Base-by-base conservation (phyloP, 2,797 vertebrate genomes). In the Typhlichthys subterraneus region DNA sequence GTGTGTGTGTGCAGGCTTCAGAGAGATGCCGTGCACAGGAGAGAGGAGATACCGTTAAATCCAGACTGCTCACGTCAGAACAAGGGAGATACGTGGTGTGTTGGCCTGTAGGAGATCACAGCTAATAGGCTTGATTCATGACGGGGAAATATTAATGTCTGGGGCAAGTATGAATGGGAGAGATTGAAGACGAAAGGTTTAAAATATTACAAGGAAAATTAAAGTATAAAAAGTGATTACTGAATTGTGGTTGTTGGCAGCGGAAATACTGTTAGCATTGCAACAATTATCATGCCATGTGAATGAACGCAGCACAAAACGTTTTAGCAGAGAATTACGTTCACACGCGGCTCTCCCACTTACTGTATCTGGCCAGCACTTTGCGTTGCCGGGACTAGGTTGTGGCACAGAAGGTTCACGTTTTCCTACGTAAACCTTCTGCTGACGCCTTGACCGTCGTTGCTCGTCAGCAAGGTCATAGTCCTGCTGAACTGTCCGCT, bases 21-120 rank as follows among this genome's bases (percentile, higher is more conserved):
- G 94, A 85, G 63, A 93, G 92, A 76, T 86, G 82, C 67, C 91
- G 91, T 84, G 72, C 83, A 64, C 77, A 82, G 15, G 93, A 93
- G 53, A 84, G 79, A 69, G 94, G 94, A 42, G 87, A 91, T 31
- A 51, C 75, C 1, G 62, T 91, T 73, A 93, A 92, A 82, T 91
- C 77, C 70, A 93, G 90, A 83, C 85, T 95, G 13, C 75, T 85
- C 63, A 93, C 88, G 84, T 92, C 92, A n/a, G 95, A 96, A 85
- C 80, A 67, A 0, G 93, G 96, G 72, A 95, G 92, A 74, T 88
- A 64, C 47, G 92, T 94, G 92, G 96, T 97, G 61, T 45, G 53
- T n/a, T 54, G 48, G 17, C 15, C 49, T 61, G 29, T 17, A 38
- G 5, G 5, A 38, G 33, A 38, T 5, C 2, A 5, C 6, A 38